Evolutionary conservation across 2,888 invertebrate species (phyloP).

Genomic region (Anthophora plumipes): DNA sequence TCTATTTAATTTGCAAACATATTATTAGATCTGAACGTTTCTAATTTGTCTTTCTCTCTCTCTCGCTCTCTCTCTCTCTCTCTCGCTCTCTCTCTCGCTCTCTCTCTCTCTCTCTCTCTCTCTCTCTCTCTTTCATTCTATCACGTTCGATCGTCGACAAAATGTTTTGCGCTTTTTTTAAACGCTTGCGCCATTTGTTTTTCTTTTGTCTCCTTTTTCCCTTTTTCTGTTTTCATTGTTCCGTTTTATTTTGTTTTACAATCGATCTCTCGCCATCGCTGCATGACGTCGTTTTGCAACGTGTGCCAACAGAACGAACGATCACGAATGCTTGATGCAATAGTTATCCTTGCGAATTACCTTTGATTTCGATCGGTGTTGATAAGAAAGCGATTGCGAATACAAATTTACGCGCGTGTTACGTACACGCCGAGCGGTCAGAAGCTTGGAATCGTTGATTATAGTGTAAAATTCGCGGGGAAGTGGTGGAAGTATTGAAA

Average conservation of each 20-base stretch:
- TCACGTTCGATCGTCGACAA: conserved; percentile 15
- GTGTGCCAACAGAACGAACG: conserved; percentile 37
- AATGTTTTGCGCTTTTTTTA: conserved; percentile 7
- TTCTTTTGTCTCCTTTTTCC: not conserved
- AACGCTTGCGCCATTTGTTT: not conserved
- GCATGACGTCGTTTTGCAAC: conserved; percentile 20
- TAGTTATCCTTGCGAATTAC: conserved; percentile 19
- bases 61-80: not conserved
- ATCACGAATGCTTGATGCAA: conserved; percentile 37
- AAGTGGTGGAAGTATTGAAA: no score
- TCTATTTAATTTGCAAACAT: conserved; percentile 47
- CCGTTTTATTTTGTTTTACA: not conserved
- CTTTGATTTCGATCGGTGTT: conserved; percentile 40
- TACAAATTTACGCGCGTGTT: not conserved
- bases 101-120: conserved; percentile 8
- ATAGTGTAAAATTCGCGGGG: no score
- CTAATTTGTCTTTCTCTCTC: conserved; percentile 30
- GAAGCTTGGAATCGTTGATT: not conserved
- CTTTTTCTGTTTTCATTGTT: not conserved
- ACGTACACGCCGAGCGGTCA: not conserved
- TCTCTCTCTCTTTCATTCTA: not conserved
- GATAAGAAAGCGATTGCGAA: conserved; percentile 31
- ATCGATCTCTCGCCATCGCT: conserved; percentile 9
- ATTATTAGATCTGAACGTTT: conserved; percentile 35
- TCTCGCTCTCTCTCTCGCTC: not conserved